Conservation (phyloP, 1,140 invertebrate genomes). For the Drosophila parvula region DNA sequence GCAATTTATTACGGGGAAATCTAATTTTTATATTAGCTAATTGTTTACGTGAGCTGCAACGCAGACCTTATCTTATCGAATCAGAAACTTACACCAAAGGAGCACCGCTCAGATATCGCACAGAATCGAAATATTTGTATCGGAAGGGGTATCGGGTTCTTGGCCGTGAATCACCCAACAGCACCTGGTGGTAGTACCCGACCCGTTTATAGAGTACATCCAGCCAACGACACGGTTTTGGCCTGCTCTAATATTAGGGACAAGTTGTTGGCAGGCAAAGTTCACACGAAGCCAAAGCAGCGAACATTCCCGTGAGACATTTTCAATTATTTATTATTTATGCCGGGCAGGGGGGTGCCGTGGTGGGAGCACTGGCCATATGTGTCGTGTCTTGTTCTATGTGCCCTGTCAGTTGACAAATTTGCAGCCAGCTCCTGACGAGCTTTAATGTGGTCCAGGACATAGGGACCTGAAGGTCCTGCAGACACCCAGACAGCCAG, state of each 20-base stretch:
- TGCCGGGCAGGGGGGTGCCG: constrained; percentile 24
- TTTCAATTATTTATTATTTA: constrained; percentile 82
- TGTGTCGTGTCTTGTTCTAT: constrained; percentile 54
- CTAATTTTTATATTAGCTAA: constrained; percentile 30
- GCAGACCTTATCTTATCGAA: constrained; percentile 30
- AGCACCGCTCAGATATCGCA: not conserved
- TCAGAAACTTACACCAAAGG: constrained; percentile 28
- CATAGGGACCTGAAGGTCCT: constrained; percentile 9
- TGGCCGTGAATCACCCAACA: not conserved
- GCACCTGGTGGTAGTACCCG: not conserved
- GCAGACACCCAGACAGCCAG: constrained; percentile 36
- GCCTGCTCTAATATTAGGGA: constrained; percentile 73
- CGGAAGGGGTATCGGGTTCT: not conserved
- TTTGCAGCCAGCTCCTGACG: constrained; percentile 59
- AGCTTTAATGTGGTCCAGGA: constrained; percentile 74
- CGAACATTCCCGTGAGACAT: constrained; percentile 73
- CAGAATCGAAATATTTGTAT: constrained; percentile 11
- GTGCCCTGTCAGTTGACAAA: constrained; percentile 68
- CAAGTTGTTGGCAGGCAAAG: constrained; percentile 76
- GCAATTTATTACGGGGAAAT: constrained; percentile 2
- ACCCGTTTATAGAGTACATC: constrained; percentile 2
- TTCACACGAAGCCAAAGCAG: constrained; percentile 70
- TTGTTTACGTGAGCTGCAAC: constrained; percentile 20
- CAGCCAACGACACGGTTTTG: constrained; percentile 52
- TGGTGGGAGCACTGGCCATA: constrained; percentile 52